Base-by-base conservation (phyloP, 2,113 vertebrate species). In the Corythornis vintsioides region DNA sequence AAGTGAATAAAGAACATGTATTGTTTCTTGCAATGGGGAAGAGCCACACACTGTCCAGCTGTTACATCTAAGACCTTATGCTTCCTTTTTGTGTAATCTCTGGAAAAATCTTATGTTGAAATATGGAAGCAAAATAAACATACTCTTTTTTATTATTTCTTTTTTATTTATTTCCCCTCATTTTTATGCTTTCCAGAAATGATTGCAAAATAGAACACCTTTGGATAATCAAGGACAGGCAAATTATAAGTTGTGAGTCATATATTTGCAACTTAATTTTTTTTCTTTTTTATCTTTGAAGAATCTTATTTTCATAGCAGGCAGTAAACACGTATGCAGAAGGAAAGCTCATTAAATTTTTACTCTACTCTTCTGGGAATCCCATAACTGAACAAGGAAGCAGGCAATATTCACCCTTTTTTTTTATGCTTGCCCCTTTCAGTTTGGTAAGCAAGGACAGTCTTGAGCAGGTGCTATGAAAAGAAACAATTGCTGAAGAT, bases 111-210 rank as follows among this genome's bases (percentile, higher is more conserved):
- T 75, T 20, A 7, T 29, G 3, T 15, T 82, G n/a, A 65, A 83
- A 86, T 56, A 43, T 3, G 4, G 20, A 69, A 89, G 5, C 43
- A 25, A 61, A 76, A 48, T 29, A 20, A 3, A 3, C 6, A 11
- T 20, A 52, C 0, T n/a, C 21, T 69, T 0, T 1, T 4, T 3
- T 17, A 35, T 38, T 38, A n/a, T n/a, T n/a, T n/a, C n/a, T n/a
- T 38, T 38, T 38, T 38, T 38, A 38, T 35, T 35, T 35, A 38
- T 38, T 38, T 38, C 65, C 26, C 15, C 14, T 12, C 11, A 48
- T 48, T 48, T 43, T 33, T 53, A 8, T 81, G 11, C 10, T 78
- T 83, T 86, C 35, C 9, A 64, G 40, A 6, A 15, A 3, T 0
- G 0, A 5, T 10, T 71, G 18, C 4, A 70, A 73, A 92, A 45